Evolutionary conservation across 2,888 invertebrate genomes (phyloP), one percentile per base, ranked within the genome.

Genomic region (Penaeus monodon): DNA sequence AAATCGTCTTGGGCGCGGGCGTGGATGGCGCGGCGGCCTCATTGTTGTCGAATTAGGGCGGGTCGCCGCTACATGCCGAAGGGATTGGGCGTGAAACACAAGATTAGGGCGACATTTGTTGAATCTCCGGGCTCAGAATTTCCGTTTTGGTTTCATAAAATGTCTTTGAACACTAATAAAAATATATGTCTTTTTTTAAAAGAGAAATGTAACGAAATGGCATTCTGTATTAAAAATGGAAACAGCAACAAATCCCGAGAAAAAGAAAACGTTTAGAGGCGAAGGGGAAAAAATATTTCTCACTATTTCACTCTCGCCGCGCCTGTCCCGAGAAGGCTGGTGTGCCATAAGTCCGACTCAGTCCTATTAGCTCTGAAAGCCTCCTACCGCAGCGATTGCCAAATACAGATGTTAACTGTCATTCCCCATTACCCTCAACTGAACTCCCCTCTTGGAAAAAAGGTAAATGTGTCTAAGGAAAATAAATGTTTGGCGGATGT

Each of bases 321-420:
- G 57, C 44, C 24, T 78, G 81, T 81, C 77, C n/a, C 57, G 44
- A 29, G 38, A 63, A 73, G 66, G 78, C 70, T 76, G 70, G 86
- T 80, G 81, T 20, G 76, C 86, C 82, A 86, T 86, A 86, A 83
- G 78, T 86, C 65, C 82, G 63, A 82, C 86, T 73, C 78, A 70
- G 79, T 74, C 78, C 87, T 81, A 88, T 88, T 88, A 88, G 70
- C 74, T 73, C 57, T 84, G 84, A 88, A 84, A 84, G 84, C 84
- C 74, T 80, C 84, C 79, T 65, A 88, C 87, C 87, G n/a, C 87
- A 88, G 70, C 64, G 73, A 88, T 88, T 88, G 87, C 87, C 84
- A 73, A 84, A 84, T 88, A 88, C 87, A 88, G 84, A 84, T 88
- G 87, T 88, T 88, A 84, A 88, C 84, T 88, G 87, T 88, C 87